Conservation (phyloP, 2,113 vertebrate genomes). For the Ophthalmolycus amberensis region DNA sequence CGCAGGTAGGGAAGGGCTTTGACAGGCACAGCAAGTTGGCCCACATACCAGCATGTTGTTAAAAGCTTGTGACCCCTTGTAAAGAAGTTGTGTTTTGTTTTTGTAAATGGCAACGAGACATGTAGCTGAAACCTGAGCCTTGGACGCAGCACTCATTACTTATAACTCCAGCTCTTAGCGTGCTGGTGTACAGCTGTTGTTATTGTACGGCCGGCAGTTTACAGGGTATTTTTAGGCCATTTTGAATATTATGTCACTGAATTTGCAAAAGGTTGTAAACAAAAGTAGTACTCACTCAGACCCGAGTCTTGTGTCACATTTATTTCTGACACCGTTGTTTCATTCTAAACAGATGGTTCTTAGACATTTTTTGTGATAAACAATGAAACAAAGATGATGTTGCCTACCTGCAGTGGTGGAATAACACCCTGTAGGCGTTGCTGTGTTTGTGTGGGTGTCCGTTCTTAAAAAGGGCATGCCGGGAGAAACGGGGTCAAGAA, state of each 20-base stretch:
- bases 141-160: not conserved
- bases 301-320: not conserved
- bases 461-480: slow-evolving; percentile 28
- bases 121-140: slow-evolving; percentile 30
- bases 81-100: slow-evolving; percentile 3
- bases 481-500: slow-evolving; percentile 60
- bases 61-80: not conserved
- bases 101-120: not conserved
- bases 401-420: no score
- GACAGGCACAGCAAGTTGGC: not conserved
- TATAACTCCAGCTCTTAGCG: not conserved
- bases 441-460: slow-evolving; percentile 16
- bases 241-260: not conserved
- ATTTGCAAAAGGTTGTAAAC: not conserved
- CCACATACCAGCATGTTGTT: slow-evolving; percentile 6
- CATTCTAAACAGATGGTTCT: not conserved
- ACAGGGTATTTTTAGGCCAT: not conserved
- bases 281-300: not conserved
- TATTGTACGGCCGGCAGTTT: not conserved
- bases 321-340: not conserved
- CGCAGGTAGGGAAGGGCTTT: not conserved
- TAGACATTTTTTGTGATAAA: not conserved
- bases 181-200: slow-evolving; percentile 1
- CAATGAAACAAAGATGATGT: not conserved
- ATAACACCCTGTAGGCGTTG: not conserved